phyloP scores from a whole-genome alignment of 2,797 vertebrate genomes.

The Allobates femoralis region DNA sequence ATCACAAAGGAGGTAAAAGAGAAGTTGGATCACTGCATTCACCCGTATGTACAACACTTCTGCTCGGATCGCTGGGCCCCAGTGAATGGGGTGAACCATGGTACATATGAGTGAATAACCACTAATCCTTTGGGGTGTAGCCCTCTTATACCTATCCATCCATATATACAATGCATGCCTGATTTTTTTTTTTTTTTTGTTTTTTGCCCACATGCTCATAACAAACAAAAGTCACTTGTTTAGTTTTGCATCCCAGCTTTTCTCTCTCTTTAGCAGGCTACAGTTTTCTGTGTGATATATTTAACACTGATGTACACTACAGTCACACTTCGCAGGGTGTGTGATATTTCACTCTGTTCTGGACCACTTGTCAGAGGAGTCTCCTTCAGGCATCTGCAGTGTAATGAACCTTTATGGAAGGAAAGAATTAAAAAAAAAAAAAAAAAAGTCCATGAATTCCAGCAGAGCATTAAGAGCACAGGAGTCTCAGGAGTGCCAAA shows the following conservation, averaged over 20 bases:
- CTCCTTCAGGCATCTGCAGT: neutral
- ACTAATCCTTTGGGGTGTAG: no score
- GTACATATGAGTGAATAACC: no score
- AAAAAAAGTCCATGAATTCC: slow-evolving; percentile 4
- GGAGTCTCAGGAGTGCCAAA: no score
- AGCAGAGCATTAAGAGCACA: neutral
- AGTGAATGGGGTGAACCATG: no score
- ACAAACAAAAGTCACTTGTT: neutral
- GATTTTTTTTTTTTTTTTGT: neutral
- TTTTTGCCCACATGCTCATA: neutral
- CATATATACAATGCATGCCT: neutral
- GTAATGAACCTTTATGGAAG: neutral
- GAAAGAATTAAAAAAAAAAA: no score
- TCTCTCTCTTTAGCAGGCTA: neutral
- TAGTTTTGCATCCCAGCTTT: neutral
- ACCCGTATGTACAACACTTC: no score
- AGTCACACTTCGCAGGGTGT: neutral
- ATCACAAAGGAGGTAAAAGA: no score
- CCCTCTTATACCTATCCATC: no score
- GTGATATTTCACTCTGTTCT: slow-evolving; percentile 15
- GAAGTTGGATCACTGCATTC: no score
- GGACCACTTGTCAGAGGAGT: neutral
- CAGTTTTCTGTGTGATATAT: neutral
- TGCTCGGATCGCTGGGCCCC: no score
- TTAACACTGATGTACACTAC: neutral